A percentile compares a stretch with the other conserved stretches of the same genome.
Evolutionary conservation across 64 coral and sea anemone genomes (phyloP).

Genomic region (Hydrozoanthus tunicans): DNA sequence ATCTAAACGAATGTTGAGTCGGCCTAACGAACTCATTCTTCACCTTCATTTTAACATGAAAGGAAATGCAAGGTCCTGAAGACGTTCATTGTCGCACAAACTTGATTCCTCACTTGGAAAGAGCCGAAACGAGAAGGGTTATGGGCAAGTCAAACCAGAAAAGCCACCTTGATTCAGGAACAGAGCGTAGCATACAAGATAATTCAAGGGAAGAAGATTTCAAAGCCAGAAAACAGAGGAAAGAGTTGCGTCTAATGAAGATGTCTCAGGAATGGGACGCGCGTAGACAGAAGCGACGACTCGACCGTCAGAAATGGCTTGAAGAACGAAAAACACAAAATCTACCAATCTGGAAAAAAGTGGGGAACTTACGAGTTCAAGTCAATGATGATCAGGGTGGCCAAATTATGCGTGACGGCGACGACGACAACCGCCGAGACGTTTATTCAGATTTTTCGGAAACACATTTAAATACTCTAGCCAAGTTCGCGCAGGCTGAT

Average conservation of each 20-base stretch:
- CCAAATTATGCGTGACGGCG: constrained; percentile 59
- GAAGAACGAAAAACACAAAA: constrained; percentile 85
- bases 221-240: constrained; percentile 87
- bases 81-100: not conserved
- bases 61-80: constrained; percentile 13
- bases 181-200: constrained; percentile 16
- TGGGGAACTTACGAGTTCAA: constrained; percentile 80
- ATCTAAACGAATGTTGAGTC: constrained; percentile 28
- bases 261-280: constrained; percentile 94
- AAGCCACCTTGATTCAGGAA: not conserved
- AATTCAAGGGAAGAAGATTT: constrained; percentile 45
- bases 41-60: constrained; percentile 15
- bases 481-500: not conserved
- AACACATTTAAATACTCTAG: constrained; percentile 57
- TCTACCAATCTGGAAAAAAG: constrained; percentile 77
- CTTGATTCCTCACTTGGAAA: not conserved
- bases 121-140: not conserved
- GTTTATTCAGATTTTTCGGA: constrained; percentile 54
- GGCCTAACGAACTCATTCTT: constrained; percentile 47
- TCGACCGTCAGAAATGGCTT: constrained; percentile 91
- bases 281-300: constrained; percentile 75
- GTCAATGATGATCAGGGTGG: constrained; percentile 51
- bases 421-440: constrained; percentile 10
- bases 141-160: constrained; percentile 44
- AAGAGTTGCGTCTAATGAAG: constrained; percentile 91